Base-by-base conservation (phyloP, 2,797 vertebrate species). In the Huso huso region DNA sequence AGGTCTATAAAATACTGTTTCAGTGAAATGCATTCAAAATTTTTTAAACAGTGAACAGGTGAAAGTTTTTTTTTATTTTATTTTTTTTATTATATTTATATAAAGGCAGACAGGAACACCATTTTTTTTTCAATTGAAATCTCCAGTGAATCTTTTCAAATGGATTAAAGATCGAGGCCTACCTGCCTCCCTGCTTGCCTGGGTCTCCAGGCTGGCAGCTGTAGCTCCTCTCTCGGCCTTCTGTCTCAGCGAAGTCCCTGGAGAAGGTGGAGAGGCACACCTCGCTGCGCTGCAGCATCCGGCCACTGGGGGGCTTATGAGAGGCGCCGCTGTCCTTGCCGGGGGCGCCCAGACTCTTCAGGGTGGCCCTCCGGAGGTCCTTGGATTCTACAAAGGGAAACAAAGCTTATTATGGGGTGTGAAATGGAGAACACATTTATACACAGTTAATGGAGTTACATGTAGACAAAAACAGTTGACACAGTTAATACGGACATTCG, bases 261-360 rank as follows among this genome's bases (percentile, higher is more conserved):
- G 88, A 86, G 78, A 91, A 90, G 74, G 74, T 86, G 73, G 89
- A 91, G 70, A 86, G 71, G 76, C 82, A 91, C 69, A 80, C 74
- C 50, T 90, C 74, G 51, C 85, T 89, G 10, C 88, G 81, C 1
- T 63, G 84, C 11, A 91, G 85, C 66, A 83, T 57, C 0, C 69
- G 65, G 0, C 68, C 83, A 12, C 62, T 49, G 0, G 83, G 90
- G 0, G 75, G 84, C 60, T 80, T 83, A 6, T 71, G 67, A 64
- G 77, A 79, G 53, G 13, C 63, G 2, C 70, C 8, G 68, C 79
- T 80, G 2, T 68, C 10, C 68, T 78, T 64, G 73, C 69, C 70
- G 15, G 87, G 79, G 37, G 75, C 65, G 65, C 68, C 59, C 0
- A 76, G 12, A 61, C 75, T 49, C 58, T 37, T 82, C 48, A 63